Percentiles rank a stretch among this genome's conserved stretches.
Conservation (phyloP, 2,888 invertebrate species). For the Anoplius nigerrimus region DNA sequence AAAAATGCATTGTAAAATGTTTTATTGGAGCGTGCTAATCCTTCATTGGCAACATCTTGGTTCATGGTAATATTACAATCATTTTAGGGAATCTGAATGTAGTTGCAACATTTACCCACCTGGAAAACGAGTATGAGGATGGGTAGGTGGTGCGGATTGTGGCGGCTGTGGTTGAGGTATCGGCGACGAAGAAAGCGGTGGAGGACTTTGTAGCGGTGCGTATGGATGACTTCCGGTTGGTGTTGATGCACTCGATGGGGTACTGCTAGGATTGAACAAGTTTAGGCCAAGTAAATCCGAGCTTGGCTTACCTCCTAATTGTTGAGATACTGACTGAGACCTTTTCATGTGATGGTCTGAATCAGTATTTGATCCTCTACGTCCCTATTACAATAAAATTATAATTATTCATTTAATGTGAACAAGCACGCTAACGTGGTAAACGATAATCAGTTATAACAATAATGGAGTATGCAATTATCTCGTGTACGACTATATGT, state of each 20-base stretch:
- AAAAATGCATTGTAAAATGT: too few species aligned
- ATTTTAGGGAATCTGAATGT: neutral
- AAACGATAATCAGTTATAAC: neutral
- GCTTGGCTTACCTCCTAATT: constrained; percentile 84
- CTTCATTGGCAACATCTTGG: too few species aligned
- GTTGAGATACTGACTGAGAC: constrained; percentile 87
- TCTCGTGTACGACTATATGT: neutral
- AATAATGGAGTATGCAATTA: neutral
- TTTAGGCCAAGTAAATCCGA: constrained; percentile 88
- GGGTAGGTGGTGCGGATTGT: constrained; percentile 67
- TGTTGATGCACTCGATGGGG: constrained; percentile 87
- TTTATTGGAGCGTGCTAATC: too few species aligned
- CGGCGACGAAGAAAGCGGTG: constrained; percentile 69
- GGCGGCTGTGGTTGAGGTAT: constrained; percentile 66
- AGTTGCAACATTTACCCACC: constrained; percentile 68
- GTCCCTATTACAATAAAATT: constrained; percentile 72
- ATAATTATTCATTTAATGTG: neutral
- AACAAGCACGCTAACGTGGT: neutral
- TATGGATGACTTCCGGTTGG: constrained; percentile 88
- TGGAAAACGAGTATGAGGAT: constrained; percentile 74
- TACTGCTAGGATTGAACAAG: constrained; percentile 84
- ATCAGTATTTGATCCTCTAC: constrained; percentile 84
- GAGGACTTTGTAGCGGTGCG: constrained; percentile 87
- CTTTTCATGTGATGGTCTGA: constrained; percentile 81
- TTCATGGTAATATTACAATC: constrained; percentile 9